Percentiles rank a stretch among this genome's conserved stretches.
These are phyloP conservation scores for Microctenopoma steveboyesi DNA, from an alignment of 2,797 vertebrate genomes.

Conservation along the genomic window DNA sequence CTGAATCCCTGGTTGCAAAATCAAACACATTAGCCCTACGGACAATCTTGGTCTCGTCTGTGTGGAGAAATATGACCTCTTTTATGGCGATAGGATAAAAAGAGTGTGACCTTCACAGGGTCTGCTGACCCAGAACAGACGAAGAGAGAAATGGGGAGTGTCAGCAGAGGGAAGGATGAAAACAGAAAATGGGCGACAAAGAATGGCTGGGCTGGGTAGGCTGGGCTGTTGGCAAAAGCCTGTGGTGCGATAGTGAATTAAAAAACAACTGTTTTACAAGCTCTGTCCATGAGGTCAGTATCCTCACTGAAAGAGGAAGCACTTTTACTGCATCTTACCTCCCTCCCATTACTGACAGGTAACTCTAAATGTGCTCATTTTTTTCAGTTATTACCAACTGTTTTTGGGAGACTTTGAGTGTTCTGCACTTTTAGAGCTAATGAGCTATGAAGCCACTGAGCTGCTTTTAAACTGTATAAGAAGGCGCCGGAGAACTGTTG, in stretches of 20 bases:
- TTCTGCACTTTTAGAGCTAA: slow-evolving; percentile 28
- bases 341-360: background rate
- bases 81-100: slow-evolving; percentile 54
- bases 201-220: slow-evolving; percentile 66
- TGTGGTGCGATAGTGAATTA: slow-evolving; percentile 64
- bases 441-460: slow-evolving; percentile 28
- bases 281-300: slow-evolving; percentile 53
- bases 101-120: slow-evolving; percentile 54
- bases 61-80: slow-evolving; percentile 68
- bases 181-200: slow-evolving; percentile 33
- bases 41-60: slow-evolving; percentile 30
- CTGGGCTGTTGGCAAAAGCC: slow-evolving; percentile 37
- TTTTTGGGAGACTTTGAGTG: slow-evolving; percentile 9
- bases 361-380: background rate
- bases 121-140: slow-evolving; percentile 57
- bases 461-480: slow-evolving; percentile 27
- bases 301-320: background rate
- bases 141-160: slow-evolving; percentile 48
- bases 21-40: slow-evolving; percentile 23
- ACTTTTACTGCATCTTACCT: background rate
- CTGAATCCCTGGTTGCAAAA: slow-evolving; percentile 26
- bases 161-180: slow-evolving; percentile 39
- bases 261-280: slow-evolving; percentile 63
- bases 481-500: slow-evolving; percentile 32
- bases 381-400: background rate